A percentile compares a stretch with the other conserved stretches of the same genome.
These are phyloP conservation scores for Ibidorhyncha struthersii DNA, from an alignment of 2,113 vertebrate species.

Conservation along the genomic window DNA sequence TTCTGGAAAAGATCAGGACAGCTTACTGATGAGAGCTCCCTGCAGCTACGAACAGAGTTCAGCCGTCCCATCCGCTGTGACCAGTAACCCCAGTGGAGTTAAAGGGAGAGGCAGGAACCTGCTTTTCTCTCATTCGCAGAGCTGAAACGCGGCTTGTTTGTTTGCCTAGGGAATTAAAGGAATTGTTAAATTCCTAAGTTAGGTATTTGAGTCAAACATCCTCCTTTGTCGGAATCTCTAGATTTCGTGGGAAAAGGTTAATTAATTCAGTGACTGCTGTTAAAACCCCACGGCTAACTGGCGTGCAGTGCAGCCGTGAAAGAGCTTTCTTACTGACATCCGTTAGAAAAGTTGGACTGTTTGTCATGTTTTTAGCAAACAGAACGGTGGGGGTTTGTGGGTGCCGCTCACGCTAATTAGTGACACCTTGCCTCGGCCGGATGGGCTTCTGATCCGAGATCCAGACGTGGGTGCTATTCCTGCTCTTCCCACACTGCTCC, in stretches of 20 bases:
- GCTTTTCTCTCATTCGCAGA: neutral
- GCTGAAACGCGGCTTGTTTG: neutral
- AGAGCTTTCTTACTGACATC: neutral
- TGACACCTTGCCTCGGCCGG: neutral
- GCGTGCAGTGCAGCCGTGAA: neutral
- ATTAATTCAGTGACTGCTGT: constrained; percentile 29
- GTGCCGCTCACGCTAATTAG: neutral
- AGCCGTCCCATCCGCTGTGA: neutral
- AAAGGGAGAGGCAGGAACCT: neutral
- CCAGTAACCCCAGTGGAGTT: neutral
- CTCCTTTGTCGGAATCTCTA: neutral
- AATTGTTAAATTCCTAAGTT: neutral
- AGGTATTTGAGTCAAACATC: neutral
- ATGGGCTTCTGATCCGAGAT: accelerated
- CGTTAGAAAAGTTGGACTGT: neutral
- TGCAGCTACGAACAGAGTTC: neutral
- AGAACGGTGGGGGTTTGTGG: accelerated
- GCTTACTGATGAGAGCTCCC: neutral
- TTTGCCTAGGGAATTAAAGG: neutral
- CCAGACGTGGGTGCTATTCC: accelerated
- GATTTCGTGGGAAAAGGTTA: constrained; percentile 50
- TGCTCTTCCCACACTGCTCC: accelerated
- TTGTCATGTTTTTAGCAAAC: neutral
- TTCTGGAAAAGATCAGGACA: neutral
- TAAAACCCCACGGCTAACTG: constrained; percentile 38